Evolutionary conservation across 2,113 vertebrate genomes (phyloP).

Genomic region (Rhea pennata): DNA sequence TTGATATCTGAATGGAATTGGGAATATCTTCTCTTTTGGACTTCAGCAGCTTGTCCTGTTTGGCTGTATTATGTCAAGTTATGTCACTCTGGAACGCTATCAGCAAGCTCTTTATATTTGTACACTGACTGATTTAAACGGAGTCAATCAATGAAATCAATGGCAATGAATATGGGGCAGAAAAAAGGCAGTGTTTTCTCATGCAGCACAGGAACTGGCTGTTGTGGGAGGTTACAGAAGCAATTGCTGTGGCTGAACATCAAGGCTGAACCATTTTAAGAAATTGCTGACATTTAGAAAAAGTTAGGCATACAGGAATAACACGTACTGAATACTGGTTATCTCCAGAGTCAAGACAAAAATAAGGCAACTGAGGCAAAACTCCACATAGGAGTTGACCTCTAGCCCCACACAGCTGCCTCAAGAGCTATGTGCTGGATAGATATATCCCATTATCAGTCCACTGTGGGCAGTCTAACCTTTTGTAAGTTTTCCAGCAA

Average conservation of each 20-base stretch:
- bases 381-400: not conserved
- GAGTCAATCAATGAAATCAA: slow-evolving; percentile 46
- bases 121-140: slow-evolving; percentile 15
- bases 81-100: slow-evolving; percentile 2
- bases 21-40: not conserved
- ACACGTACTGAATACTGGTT: not conserved
- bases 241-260: not conserved
- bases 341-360: not conserved
- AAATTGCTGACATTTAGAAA: not conserved
- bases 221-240: not conserved
- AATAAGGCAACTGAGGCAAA: not conserved
- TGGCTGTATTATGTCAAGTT: not conserved
- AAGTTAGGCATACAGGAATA: not conserved
- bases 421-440: too few relatives aligned
- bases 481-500: not conserved
- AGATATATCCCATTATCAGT: too few relatives aligned
- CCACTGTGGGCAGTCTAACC: not conserved
- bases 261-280: not conserved
- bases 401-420: not conserved
- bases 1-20: not conserved
- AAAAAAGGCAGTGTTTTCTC: slow-evolving; percentile 1
- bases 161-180: slow-evolving; percentile 5
- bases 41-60: not conserved
- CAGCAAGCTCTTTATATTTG: not conserved
- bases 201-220: not conserved